Base-by-base conservation (phyloP, 2,888 invertebrate genomes). In the Baronia brevicornis region DNA sequence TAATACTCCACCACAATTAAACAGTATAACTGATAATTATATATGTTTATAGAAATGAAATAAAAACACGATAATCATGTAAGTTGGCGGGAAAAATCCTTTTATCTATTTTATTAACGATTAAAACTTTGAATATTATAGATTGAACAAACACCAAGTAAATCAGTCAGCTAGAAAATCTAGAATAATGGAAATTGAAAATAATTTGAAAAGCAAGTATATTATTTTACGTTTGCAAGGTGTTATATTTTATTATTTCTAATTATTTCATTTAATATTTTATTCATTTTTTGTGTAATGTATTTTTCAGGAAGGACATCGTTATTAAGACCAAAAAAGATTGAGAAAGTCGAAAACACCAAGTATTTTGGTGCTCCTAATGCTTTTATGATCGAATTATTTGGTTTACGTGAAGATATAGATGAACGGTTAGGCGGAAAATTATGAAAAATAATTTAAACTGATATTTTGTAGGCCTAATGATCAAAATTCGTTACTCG, bases 301-400 rank as follows among this genome's bases (percentile, higher is more conserved):
- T 19, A 23, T 23, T 9, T 49, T 51, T 10, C 34, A 69, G 71
- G 37, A 10, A 51, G 33, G 29, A 42, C 36, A 9, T 44, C 54
- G 4, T 7, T 26, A 1, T 21, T 35, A 2, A 43, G 33, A 14
- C 28, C 30, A 18, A 38, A 27, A 20, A 29, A 20, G 30, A 27
- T 14, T 3, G 51, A 54, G 2, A 38, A 48, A 1, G 33, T 17
- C 3, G 41, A 41, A 8, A 24, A 22, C 5, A 30, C 39, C 2
- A 38, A 44, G 2, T 67, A 63, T 36, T 39, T 50, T 1, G 87
- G 88, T 0, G 61, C 64, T 21, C 62, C 73, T 1, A 89, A 90
- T 55, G 90, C 89, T 0, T 89, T 91, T 53, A 78, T 84, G 8
- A 67, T 91, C 23, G 90, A 90, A 55, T 53, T 91, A 8, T 87